Evolutionary conservation across 2,888 invertebrate species (phyloP), one percentile per base, ranked within the genome.

Genomic region (Xestia rhomboidea): DNA sequence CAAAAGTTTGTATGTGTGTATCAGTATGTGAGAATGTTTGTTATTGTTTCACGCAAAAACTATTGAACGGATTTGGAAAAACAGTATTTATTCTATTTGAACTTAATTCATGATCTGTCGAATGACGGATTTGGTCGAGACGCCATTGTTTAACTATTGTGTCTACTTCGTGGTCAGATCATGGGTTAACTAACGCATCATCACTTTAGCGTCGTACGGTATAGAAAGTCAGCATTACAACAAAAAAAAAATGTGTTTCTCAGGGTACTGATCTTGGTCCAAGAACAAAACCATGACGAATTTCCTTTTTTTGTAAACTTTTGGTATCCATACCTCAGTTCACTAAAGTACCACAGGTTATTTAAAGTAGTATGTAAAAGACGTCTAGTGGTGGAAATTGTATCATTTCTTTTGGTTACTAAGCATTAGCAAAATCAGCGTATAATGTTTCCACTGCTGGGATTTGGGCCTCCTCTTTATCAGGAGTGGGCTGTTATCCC

Each of bases 221-320:
- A 21, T 7, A 49, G n/a, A 8, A 30, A 67, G 3, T 21, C 18
- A 41, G n/a, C 1, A 27, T 3, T 11, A 21, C 24, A 57, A 71
- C 3, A 34, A 27, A 34, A 41, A n/a, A n/a, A 18, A n/a, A 13
- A 2, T 0, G 49, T 3, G 27, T 60, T 57, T 7, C 44, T 30
- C 24, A 60, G 27, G 38, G 24, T n/a, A 24, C 2, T 8, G 5
- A 21, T 68, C 8, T 15, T 60, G 62, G 63, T n/a, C 30, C 38
- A 57, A 83, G 3, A 54, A 41, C 0, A n/a, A 0, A 2, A 24
- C 41, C 62, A 6, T 79, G 62, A 2, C 24, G 49, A 63, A 83
- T 8, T 34, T 34, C 6, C 6, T 24, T 34, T 51, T 30, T 49
- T 46, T n/a, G 1, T 4, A 18, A 27, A 10, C 6, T 30, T 64